Evolutionary conservation across 2,888 invertebrate genomes (phyloP).

Genomic region (Nephrotoma guestfalica): DNA sequence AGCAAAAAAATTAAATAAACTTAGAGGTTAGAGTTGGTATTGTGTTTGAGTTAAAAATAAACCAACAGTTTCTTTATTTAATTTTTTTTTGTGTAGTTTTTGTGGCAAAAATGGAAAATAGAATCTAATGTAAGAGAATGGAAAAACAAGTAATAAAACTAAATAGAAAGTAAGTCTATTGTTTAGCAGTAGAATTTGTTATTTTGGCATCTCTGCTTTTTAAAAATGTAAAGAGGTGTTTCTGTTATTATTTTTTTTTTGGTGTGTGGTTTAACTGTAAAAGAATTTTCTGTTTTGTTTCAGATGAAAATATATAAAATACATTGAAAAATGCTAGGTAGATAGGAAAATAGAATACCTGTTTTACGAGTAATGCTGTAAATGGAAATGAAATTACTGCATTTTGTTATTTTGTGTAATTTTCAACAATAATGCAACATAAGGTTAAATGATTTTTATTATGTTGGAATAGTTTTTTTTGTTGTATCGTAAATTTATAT

Average conservation of each 20-base stretch:
- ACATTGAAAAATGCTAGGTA: background rate
- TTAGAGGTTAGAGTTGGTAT: background rate
- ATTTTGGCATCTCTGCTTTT: background rate
- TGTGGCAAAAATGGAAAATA: background rate
- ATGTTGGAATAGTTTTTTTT: background rate
- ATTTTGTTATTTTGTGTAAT: background rate
- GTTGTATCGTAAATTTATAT: background rate
- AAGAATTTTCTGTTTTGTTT: background rate
- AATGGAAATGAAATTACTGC: background rate
- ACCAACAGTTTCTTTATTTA: background rate
- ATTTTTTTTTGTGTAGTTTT: background rate
- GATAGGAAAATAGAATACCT: background rate
- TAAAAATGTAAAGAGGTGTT: background rate
- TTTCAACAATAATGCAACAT: background rate
- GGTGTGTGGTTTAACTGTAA: background rate
- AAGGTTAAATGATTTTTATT: background rate
- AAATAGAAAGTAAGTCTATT: background rate
- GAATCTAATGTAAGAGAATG: background rate
- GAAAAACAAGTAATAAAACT: background rate
- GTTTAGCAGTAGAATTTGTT: background rate
- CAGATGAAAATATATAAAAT: background rate
- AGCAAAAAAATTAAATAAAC: background rate
- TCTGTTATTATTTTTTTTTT: background rate
- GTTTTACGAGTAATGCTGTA: background rate
- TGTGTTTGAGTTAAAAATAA: background rate